These are phyloP conservation scores for Gambusia yucatana DNA, from an alignment of 2,797 vertebrate species.

Conservation along the genomic window DNA sequence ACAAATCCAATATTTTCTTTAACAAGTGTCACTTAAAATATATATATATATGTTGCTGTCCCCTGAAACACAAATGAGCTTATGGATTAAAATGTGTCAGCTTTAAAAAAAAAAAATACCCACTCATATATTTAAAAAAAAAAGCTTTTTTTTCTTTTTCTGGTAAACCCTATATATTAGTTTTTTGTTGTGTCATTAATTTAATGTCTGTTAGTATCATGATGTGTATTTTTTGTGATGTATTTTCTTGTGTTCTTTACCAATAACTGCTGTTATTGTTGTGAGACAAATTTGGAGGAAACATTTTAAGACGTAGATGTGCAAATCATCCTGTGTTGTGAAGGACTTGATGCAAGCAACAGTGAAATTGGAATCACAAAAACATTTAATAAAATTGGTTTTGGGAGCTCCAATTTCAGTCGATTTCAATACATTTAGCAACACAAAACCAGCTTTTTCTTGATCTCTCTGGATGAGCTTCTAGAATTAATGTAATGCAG, in stretches of 20 bases:
- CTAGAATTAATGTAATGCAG: background rate
- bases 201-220: constrained; percentile 19
- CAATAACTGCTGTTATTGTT: constrained; percentile 18
- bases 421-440: background rate
- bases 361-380: constrained; percentile 12
- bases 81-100: constrained; percentile 23
- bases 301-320: constrained; percentile 12
- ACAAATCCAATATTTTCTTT: background rate
- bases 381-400: constrained; percentile 11
- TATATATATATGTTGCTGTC: constrained; percentile 5
- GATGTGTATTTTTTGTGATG: constrained; percentile 14
- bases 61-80: constrained; percentile 12
- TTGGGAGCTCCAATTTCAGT: constrained; percentile 6
- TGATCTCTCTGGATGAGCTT: background rate
- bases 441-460: background rate
- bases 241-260: constrained; percentile 27
- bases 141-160: background rate
- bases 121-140: background rate
- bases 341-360: background rate
- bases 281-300: constrained; percentile 16
- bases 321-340: background rate
- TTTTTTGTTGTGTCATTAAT: constrained; percentile 4
- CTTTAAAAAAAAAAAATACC: constrained; percentile 15
- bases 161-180: background rate
- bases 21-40: background rate